Evolutionary conservation across 2,797 vertebrate genomes (phyloP), one percentile per base, ranked within the genome.

Genomic region (Orestias chungarensis): DNA sequence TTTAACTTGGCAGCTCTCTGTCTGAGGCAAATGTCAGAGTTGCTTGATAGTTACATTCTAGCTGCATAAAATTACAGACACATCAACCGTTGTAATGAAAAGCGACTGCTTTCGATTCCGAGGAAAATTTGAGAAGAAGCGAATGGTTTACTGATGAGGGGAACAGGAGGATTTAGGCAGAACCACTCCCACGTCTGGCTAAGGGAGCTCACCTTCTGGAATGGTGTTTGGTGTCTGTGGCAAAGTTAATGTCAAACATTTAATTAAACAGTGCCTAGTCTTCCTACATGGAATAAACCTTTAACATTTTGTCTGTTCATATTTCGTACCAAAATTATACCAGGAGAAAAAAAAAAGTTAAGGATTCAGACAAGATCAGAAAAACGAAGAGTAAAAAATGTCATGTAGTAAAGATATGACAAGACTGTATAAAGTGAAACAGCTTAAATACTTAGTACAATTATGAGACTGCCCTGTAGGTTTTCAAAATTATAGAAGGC

Each of bases 141-240:
- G 78, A 83, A 44, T 49, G 3, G 83, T 83, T 80, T 89, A 75
- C 74, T 88, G 87, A 91, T 86, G 86, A 88, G 74, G 64, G n/a
- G 64, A 67, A 75, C 50, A 0, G 64, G 33, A 52, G 47, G 73
- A 74, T 79, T 80, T 52, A 66, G 64, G 73, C 68, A 84, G 7
- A 73, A 62, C 68, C 82, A 66, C 14, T 76, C 66, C 68, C 62
- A 70, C 23, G n/a, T 20, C 64, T 1, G 31, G 73, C 61, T 0
- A 52, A 68, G 15, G 46, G 59, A 27, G 31, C 73, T 49, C 20
- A 64, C 71, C 74, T 79, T 65, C 31, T 64, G 54, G 62, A 52
- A 31, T 31, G 38, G 49, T 74, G 68, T 81, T 75, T 65, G 66
- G 15, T 44, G 31, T 64, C 15, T 66, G 40, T 66, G 57, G 38